Conservation (phyloP, 30 jellyfish, hydroid and myxozoan genomes). For the Hydractinia echinata region DNA sequence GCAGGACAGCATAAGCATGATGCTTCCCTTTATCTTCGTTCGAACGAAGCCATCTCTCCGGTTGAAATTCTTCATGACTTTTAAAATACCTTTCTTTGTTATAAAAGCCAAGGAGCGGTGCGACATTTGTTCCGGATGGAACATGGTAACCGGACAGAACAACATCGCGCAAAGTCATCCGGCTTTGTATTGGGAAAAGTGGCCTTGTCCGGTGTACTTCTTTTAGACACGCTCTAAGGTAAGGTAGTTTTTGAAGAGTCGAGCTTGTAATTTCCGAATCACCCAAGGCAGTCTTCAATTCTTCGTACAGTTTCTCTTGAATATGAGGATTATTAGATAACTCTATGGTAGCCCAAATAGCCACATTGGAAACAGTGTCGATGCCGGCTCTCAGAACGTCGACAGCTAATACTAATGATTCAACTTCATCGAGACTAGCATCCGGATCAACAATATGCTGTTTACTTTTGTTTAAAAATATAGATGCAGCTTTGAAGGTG, state of each 20-base stretch:
- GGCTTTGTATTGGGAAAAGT: background rate
- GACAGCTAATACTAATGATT: background rate
- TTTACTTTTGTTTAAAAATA: background rate
- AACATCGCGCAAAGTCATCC: background rate
- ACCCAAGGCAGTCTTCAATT: background rate
- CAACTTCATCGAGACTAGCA: constrained; percentile 1
- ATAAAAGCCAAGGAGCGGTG: background rate
- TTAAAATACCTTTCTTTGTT: background rate
- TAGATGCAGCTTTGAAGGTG: background rate
- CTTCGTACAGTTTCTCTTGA: constrained; percentile 11
- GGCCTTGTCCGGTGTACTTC: constrained; percentile 4
- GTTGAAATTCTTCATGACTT: background rate
- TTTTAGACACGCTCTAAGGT: background rate
- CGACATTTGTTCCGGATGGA: constrained; percentile 14
- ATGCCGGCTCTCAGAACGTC: background rate
- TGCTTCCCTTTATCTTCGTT: background rate
- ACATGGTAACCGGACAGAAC: constrained; percentile 20
- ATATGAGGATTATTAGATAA: constrained; percentile 16
- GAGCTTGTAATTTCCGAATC: background rate
- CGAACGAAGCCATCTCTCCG: constrained; percentile 22
- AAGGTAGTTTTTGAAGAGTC: background rate
- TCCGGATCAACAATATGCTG: background rate
- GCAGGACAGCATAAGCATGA: background rate
- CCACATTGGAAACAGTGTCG: background rate
- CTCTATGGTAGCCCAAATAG: constrained; percentile 2